These are phyloP conservation scores for Gephyroberyx darwinii DNA, from an alignment of 2,797 vertebrate species.

Conservation along the genomic window DNA sequence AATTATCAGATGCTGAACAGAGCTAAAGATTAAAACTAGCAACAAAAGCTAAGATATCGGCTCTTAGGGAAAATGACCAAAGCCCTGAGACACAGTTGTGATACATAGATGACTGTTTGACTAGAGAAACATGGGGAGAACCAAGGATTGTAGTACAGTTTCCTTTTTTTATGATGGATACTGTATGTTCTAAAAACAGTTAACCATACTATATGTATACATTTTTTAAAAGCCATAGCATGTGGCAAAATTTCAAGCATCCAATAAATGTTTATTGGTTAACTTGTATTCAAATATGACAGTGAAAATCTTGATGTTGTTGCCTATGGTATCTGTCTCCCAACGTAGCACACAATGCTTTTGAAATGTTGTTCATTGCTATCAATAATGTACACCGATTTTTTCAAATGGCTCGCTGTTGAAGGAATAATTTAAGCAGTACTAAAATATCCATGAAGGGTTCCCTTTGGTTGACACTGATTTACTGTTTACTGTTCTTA, in stretches of 20 bases:
- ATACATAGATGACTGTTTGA: constrained; percentile 54
- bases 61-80: constrained; percentile 46
- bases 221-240: constrained; percentile 52
- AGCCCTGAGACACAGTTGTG: constrained; percentile 49
- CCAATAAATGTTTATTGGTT: constrained; percentile 61
- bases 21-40: constrained; percentile 27
- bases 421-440: constrained; percentile 37
- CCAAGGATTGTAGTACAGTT: constrained; percentile 27
- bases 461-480: constrained; percentile 34
- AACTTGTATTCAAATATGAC: constrained; percentile 58
- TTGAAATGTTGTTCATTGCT: constrained; percentile 47
- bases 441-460: constrained; percentile 45
- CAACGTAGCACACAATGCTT: constrained; percentile 49
- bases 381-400: constrained; percentile 45
- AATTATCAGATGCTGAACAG: constrained; percentile 12
- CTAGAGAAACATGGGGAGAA: constrained; percentile 30
- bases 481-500: constrained; percentile 34
- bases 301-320: constrained; percentile 63
- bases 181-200: constrained; percentile 38
- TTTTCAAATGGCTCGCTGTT: constrained; percentile 45
- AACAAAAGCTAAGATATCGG: background rate
- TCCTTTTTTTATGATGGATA: constrained; percentile 8
- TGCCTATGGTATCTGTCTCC: constrained; percentile 57
- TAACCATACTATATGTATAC: constrained; percentile 36
- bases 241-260: constrained; percentile 60